Conservation (phyloP, 2,888 invertebrate species). For the Papilio protenor region DNA sequence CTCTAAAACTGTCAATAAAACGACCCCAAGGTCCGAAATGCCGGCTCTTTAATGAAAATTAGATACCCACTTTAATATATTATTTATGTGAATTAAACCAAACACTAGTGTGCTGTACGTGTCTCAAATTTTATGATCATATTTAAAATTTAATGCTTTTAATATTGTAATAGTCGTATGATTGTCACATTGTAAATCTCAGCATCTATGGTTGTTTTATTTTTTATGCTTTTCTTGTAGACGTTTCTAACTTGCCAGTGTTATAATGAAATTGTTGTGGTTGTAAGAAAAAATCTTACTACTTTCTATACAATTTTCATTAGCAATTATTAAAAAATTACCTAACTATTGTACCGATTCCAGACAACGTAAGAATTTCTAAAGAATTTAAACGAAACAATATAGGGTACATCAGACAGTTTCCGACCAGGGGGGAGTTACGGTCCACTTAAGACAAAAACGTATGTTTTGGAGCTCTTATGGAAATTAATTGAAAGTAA, state of each 20-base stretch:
- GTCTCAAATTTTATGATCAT: slow-evolving; percentile 59
- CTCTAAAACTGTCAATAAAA: slow-evolving; percentile 82
- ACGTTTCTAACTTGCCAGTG: slow-evolving; percentile 3
- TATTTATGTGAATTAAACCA: slow-evolving; percentile 75
- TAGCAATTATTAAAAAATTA: no score
- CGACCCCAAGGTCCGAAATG: slow-evolving; percentile 66
- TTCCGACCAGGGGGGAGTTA: no score
- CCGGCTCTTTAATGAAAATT: slow-evolving; percentile 78
- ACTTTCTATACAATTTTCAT: no score
- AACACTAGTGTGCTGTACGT: slow-evolving; percentile 56
- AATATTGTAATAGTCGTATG: slow-evolving; percentile 63
- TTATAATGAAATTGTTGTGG: no score
- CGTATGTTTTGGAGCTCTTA: no score
- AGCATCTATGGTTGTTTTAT: slow-evolving; percentile 54
- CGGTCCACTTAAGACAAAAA: no score
- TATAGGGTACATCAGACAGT: no score
- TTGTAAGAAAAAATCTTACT: no score
- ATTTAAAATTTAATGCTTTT: slow-evolving; percentile 67
- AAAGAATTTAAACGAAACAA: no score
- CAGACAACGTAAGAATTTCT: no score
- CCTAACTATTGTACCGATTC: no score
- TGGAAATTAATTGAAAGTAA: no score
- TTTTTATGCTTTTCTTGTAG: slow-evolving; percentile 50
- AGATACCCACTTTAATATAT: slow-evolving; percentile 71
- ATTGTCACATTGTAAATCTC: slow-evolving; percentile 75